These are phyloP conservation scores for Drosophila hydei DNA, from an alignment of 1,140 invertebrate genomes.

Conservation along the genomic window DNA sequence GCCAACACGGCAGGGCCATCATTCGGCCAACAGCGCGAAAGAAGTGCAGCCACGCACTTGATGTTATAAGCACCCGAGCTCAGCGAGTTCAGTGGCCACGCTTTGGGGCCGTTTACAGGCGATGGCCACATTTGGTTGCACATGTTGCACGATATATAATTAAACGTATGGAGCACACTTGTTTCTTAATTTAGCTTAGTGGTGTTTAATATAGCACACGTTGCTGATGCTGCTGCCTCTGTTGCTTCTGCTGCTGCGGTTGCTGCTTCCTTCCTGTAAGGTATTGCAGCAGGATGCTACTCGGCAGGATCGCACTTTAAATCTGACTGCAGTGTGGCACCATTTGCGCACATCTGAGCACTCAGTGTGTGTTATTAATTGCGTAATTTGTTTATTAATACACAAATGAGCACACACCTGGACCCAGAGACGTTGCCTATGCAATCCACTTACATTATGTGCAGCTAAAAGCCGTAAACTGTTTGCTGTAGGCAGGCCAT, in stretches of 20 bases:
- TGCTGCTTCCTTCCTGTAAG: conserved; percentile 12
- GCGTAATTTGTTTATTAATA: conserved; percentile 79
- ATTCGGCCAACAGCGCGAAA: conserved; percentile 44
- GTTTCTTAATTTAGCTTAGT: conserved; percentile 40
- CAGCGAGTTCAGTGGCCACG: conserved; percentile 53
- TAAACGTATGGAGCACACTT: conserved; percentile 5
- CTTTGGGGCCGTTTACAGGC: conserved; percentile 36
- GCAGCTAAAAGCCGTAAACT: conserved; percentile 1
- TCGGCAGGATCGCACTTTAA: conserved; percentile 21
- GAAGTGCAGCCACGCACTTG: conserved; percentile 60
- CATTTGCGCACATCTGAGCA: conserved; percentile 72
- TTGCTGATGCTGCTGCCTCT: neutral
- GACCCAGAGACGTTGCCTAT: conserved; percentile 6
- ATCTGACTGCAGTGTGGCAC: conserved; percentile 48
- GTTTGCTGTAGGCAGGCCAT: conserved; percentile 24
- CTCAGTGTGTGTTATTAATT: conserved; percentile 78
- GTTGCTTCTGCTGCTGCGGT: neutral
- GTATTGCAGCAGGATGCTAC: conserved; percentile 17
- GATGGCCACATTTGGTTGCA: conserved; percentile 63
- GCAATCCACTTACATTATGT: conserved; percentile 12
- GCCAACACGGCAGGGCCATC: conserved; percentile 27
- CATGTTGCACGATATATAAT: conserved; percentile 51
- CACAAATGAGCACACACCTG: conserved; percentile 45
- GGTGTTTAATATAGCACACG: neutral
- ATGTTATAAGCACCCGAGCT: conserved; percentile 21